Percentiles rank a stretch among this genome's conserved stretches.
Evolutionary conservation across 2,797 vertebrate genomes (phyloP).

Genomic region (Lepus oiostolus): DNA sequence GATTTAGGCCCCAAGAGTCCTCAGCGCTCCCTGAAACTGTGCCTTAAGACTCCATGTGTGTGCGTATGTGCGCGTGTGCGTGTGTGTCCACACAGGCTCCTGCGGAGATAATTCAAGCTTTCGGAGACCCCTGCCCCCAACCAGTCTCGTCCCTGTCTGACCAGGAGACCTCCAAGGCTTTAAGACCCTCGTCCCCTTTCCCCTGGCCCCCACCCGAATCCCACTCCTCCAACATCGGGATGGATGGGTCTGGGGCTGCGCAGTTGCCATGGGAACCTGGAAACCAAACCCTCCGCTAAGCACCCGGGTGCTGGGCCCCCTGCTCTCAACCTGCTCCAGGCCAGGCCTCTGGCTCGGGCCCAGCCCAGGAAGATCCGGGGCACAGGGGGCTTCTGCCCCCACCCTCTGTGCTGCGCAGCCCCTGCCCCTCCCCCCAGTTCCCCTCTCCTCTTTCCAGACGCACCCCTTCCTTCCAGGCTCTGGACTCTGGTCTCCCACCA

Average conservation of each 20-base stretch:
- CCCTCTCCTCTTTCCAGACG: neutral
- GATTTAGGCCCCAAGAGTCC: neutral
- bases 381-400: too few relatives aligned
- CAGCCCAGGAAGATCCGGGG: too few relatives aligned
- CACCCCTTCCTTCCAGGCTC: neutral
- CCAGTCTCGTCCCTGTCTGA: neutral
- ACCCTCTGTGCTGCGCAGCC: accelerated
- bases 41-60: too few relatives aligned
- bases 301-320: neutral
- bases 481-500: too few relatives aligned
- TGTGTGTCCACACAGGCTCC: neutral
- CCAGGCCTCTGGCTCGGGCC: too few relatives aligned
- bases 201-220: neutral
- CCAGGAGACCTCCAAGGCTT: neutral
- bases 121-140: neutral
- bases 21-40: neutral
- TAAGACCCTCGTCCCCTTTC: neutral
- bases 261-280: slow-evolving; percentile 73
- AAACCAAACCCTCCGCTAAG: neutral
- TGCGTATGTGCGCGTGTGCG: accelerated
- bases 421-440: neutral
- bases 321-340: neutral
- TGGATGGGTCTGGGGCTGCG: neutral
- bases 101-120: neutral
- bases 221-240: neutral